These are phyloP conservation scores for Calidris pugnax DNA, from an alignment of 2,113 vertebrate species.

Conservation along the genomic window DNA sequence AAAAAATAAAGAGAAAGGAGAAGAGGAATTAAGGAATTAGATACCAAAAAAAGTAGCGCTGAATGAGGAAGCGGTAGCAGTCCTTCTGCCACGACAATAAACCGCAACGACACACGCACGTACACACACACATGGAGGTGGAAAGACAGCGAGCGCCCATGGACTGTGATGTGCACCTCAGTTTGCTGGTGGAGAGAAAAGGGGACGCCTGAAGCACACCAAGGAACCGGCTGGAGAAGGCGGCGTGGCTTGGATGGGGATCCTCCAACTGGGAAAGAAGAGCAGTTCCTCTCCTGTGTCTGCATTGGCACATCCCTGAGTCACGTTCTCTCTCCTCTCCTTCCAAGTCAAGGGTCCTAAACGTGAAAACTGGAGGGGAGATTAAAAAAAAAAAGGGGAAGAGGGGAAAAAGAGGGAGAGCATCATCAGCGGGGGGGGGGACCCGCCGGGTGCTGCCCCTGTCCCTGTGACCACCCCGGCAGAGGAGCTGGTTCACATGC, in stretches of 20 bases:
- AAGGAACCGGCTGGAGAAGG: neutral
- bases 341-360: constrained; percentile 23
- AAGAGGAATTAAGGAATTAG: accelerated
- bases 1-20: neutral
- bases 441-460: neutral
- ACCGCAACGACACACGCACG: neutral
- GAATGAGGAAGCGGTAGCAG: neutral
- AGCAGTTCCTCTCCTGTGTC: constrained; percentile 9
- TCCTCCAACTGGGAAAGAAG: neutral
- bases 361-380: neutral
- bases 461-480: accelerated
- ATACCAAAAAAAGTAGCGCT: neutral
- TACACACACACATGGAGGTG: neutral
- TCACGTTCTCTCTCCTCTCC: constrained; percentile 52
- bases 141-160: neutral
- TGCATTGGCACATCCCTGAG: constrained; percentile 74
- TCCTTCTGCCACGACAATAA: neutral
- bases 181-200: neutral
- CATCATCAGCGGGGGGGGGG: neutral
- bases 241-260: constrained; percentile 62
- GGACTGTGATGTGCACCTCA: neutral
- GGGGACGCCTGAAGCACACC: neutral
- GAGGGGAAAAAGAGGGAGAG: neutral
- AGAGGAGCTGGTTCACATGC: neutral
- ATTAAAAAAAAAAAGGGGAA: too few relatives aligned